Percentiles rank a stretch among this genome's conserved stretches.
These are phyloP conservation scores for Tanypteryx hageni DNA, from an alignment of 2,888 invertebrate genomes.

Conservation along the genomic window DNA sequence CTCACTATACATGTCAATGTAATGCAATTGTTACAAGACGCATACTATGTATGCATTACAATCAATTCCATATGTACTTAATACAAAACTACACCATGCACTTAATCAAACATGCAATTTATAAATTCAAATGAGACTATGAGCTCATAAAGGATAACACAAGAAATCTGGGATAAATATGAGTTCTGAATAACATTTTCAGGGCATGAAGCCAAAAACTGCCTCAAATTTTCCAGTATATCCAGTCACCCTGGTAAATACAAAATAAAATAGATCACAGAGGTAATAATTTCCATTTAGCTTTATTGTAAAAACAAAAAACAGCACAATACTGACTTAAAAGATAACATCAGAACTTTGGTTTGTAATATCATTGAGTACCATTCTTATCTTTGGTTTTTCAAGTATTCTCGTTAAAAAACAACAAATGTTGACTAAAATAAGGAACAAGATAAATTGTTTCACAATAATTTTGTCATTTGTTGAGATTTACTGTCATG, in stretches of 20 bases:
- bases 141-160: too few species aligned
- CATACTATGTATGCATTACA: too few species aligned
- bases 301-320: slow-evolving; percentile 64
- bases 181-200: too few species aligned
- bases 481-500: background rate
- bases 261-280: background rate
- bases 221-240: too few species aligned
- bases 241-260: background rate
- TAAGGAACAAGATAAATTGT: background rate
- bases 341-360: slow-evolving; percentile 52
- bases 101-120: too few species aligned
- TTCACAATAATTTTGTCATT: background rate
- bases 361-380: slow-evolving; percentile 39
- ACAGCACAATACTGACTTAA: slow-evolving; percentile 59
- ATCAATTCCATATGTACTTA: too few species aligned
- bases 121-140: too few species aligned
- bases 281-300: slow-evolving; percentile 46
- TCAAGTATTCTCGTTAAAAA: background rate
- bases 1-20: too few species aligned
- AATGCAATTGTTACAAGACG: too few species aligned
- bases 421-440: slow-evolving; percentile 44
- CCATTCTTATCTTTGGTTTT: slow-evolving; percentile 50
- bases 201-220: too few species aligned
- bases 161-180: too few species aligned
- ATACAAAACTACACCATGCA: too few species aligned